Evolutionary conservation across 2,797 vertebrate species (phyloP).

Genomic region (Schizothorax lantsangensis): DNA sequence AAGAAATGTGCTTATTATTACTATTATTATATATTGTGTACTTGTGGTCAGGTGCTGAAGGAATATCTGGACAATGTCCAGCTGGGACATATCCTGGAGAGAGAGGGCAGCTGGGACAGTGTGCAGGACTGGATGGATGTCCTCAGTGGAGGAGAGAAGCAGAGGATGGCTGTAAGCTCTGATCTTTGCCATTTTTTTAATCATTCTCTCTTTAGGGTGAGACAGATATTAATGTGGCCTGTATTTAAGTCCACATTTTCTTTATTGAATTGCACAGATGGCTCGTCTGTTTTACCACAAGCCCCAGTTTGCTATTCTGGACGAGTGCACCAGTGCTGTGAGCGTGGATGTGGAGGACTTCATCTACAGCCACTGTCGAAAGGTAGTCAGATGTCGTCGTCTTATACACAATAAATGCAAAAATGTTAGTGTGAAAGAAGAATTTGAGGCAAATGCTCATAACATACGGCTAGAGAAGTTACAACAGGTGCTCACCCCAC

Average conservation of each 20-base stretch:
- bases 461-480: too few species aligned
- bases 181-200: not conserved
- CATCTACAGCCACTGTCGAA: conserved; percentile 95
- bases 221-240: not conserved
- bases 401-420: not conserved
- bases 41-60: conserved; percentile 86
- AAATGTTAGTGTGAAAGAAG: not conserved
- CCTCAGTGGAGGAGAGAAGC: conserved; percentile 97
- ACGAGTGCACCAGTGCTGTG: conserved; percentile 97
- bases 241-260: conserved; percentile 19
- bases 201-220: not conserved
- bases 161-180: conserved; percentile 93
- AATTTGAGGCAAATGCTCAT: not conserved
- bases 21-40: not conserved
- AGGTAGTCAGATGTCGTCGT: conserved; percentile 72
- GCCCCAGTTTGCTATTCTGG: conserved; percentile 97
- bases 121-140: conserved; percentile 99
- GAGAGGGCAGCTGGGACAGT: conserved; percentile 93
- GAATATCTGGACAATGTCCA: conserved; percentile 96
- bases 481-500: not conserved
- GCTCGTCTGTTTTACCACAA: conserved; percentile 97
- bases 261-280: conserved; percentile 80
- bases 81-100: conserved; percentile 91
- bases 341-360: conserved; percentile 97
- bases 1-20: not conserved